Base-by-base conservation (phyloP, 2,113 vertebrate genomes). In the Abramis brama region DNA sequence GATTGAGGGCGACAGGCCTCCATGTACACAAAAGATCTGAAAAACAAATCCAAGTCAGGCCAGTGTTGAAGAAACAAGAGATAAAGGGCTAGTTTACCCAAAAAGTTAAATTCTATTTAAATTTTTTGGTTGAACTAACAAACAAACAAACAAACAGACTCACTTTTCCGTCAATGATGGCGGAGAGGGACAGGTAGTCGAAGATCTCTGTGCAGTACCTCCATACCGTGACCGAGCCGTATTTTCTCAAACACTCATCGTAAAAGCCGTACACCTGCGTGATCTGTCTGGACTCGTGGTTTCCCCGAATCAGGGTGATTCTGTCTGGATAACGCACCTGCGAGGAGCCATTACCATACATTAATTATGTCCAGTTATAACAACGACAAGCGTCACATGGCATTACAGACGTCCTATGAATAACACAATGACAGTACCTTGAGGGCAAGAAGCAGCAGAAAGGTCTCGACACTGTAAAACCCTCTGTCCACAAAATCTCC, bases 201-300 rank as follows among this genome's bases (percentile, higher is more conserved):
- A 99, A 98, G 90, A 97, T 99, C 95, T 99, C 97, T 0, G 97
- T 99, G 94, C 97, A 99, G 94, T 99, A 99, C 84, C 97, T 91
- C 97, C 97, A 99, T 11, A 99, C 97, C 0, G 97, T 98, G 89
- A 99, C 97, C 0, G 97, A 99, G 90, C 97, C 97, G 0, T 98
- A 99, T 68, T 99, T 99, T 76, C 97, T 95, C 83, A 99, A 94
- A 64, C 97, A 99, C 93, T 99, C 97, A 0, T 99, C 97, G 1
- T 99, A 99, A 92, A 99, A 99, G 50, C 97, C 97, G 0, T 99
- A 99, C 0, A 99, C 97, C 87, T 99, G 97, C 1, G 97, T 98
- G 92, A 98, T 98, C 91, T 98, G 97, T 2, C 97, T 94, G 60
- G 97, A 97, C 93, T 98, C 97, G 0, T 99, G 97, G 91, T 99